Evolutionary conservation across 2,888 invertebrate genomes (phyloP).

Genomic region (Dexiosoma caninum): DNA sequence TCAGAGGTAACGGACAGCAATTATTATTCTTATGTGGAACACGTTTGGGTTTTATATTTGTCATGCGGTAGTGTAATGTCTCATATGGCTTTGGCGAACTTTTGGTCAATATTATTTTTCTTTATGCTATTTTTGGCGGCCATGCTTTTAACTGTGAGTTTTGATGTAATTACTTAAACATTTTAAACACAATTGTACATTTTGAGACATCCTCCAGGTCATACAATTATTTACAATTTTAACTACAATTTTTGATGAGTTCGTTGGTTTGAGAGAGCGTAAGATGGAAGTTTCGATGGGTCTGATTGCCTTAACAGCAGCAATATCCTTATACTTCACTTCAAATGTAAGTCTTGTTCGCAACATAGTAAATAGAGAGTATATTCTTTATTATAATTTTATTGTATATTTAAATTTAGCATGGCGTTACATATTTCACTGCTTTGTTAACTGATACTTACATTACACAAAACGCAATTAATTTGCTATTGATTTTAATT

Average conservation of each 20-base stretch:
- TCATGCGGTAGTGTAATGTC: constrained; percentile 69
- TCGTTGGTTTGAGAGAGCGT: constrained; percentile 67
- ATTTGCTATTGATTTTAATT: constrained; percentile 85
- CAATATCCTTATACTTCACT: constrained; percentile 69
- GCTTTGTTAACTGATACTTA: constrained; percentile 66
- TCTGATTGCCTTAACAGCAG: constrained; percentile 61
- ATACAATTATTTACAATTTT: constrained; percentile 71
- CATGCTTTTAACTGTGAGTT: constrained; percentile 86
- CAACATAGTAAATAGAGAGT: background rate
- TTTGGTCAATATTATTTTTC: constrained; percentile 88
- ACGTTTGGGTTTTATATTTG: constrained; percentile 69
- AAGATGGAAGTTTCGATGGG: constrained; percentile 67
- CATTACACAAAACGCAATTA: constrained; percentile 69
- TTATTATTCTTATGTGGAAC: constrained; percentile 60
- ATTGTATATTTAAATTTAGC: constrained; percentile 59
- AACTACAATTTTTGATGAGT: constrained; percentile 74
- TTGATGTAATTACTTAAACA: background rate
- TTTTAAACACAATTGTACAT: too few relatives aligned
- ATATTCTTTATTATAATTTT: background rate
- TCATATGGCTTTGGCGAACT: constrained; percentile 79
- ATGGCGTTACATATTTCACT: constrained; percentile 68
- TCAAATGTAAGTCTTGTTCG: constrained; percentile 70
- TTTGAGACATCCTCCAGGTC: constrained; percentile 64
- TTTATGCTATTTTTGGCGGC: constrained; percentile 86
- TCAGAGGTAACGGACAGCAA: constrained; percentile 36